Evolutionary conservation across 2,888 invertebrate species (phyloP).

Genomic region (Erannis defoliaria): DNA sequence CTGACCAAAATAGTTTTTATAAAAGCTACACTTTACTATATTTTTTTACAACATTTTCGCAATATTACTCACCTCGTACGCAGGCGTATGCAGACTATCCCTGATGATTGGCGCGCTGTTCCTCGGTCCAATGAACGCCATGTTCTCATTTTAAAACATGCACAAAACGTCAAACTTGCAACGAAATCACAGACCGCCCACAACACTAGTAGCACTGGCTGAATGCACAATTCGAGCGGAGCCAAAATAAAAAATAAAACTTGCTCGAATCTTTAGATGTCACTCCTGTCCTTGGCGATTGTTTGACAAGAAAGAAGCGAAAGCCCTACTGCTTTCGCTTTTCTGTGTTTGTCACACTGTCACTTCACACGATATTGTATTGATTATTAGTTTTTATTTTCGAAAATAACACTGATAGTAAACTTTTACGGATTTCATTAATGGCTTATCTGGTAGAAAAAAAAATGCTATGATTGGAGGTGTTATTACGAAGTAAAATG

Average conservation of each 20-base stretch:
- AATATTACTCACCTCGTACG: constrained; percentile 87
- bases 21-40: background rate
- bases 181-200: constrained; percentile 6
- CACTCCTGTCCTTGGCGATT: background rate
- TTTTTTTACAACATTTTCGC: too few relatives aligned
- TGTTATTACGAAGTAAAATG: constrained; percentile 4
- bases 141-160: constrained; percentile 74
- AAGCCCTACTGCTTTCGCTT: background rate
- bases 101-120: constrained; percentile 88
- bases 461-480: background rate
- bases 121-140: constrained; percentile 86
- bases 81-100: constrained; percentile 89
- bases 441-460: background rate
- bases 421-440: background rate
- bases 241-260: background rate
- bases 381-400: background rate
- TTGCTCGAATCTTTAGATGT: background rate
- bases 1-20: background rate
- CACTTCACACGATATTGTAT: constrained; percentile 2
- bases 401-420: constrained; percentile 5
- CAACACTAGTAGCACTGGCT: background rate
- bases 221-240: background rate
- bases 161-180: constrained; percentile 42
- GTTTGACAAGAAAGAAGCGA: too few relatives aligned
- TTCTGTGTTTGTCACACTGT: constrained; percentile 5